These are phyloP conservation scores for Rhopalosiphum maidis DNA, from an alignment of 1,140 invertebrate species.

Conservation along the genomic window DNA sequence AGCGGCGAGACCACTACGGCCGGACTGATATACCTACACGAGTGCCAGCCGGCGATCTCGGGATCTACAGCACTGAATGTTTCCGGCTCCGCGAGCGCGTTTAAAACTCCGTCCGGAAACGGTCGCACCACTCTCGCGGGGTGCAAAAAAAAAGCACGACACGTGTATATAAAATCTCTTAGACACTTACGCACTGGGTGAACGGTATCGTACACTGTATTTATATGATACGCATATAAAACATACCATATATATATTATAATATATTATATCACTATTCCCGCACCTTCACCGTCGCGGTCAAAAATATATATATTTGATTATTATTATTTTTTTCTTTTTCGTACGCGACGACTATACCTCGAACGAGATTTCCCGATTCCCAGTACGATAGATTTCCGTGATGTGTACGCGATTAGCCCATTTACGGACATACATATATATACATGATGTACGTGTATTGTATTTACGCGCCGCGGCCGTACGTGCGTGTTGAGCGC, in stretches of 20 bases:
- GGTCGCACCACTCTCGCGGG: neutral
- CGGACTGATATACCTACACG: neutral
- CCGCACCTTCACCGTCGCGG: neutral
- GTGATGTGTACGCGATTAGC: neutral
- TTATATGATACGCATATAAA: neutral
- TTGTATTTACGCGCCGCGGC: neutral
- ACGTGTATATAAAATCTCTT: neutral
- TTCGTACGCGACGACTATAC: neutral
- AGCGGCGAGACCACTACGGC: neutral
- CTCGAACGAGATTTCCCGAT: neutral
- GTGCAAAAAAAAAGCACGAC: neutral
- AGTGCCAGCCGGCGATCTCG: neutral
- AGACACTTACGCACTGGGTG: neutral
- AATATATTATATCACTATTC: neutral
- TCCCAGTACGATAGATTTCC: neutral
- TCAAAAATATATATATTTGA: neutral
- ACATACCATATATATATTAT: neutral
- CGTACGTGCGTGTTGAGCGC: neutral
- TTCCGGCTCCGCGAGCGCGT: neutral
- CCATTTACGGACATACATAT: neutral
- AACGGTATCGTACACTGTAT: neutral
- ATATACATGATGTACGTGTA: neutral
- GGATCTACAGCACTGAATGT: neutral
- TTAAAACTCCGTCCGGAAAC: slow-evolving; percentile 13
- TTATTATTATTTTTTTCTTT: neutral